Conservation (phyloP, 2,888 invertebrate genomes). For the Hybos culiciformis region DNA sequence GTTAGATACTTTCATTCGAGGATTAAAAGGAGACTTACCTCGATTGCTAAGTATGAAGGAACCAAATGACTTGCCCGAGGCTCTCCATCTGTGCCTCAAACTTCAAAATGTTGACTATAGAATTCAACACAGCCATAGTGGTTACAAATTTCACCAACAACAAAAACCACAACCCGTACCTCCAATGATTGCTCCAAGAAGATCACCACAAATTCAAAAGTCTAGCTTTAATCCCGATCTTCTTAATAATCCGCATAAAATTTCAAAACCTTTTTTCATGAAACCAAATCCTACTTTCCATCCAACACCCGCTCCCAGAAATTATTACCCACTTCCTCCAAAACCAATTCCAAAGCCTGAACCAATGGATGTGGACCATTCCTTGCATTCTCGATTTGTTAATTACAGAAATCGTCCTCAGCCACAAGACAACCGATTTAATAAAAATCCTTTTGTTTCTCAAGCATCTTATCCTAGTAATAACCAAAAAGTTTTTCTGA, state of each 20-base stretch:
- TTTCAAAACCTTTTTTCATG: neutral
- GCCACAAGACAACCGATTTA: no score
- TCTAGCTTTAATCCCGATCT: neutral
- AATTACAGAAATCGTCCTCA: slow-evolving; percentile 2
- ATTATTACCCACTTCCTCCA: no score
- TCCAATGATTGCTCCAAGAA: neutral
- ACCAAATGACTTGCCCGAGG: slow-evolving; percentile 2
- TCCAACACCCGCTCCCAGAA: no score
- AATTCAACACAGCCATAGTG: neutral
- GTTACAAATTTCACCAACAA: neutral
- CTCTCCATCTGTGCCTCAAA: slow-evolving; percentile 2
- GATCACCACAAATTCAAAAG: no score
- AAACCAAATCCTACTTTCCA: neutral
- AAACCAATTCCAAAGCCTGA: slow-evolving; percentile 1
- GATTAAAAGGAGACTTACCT: slow-evolving; percentile 7
- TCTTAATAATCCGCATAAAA: neutral
- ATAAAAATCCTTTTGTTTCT: no score
- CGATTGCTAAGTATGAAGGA: slow-evolving; percentile 3
- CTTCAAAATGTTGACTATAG: neutral
- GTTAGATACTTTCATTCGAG: slow-evolving; percentile 6
- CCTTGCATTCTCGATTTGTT: neutral
- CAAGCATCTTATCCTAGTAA: no score
- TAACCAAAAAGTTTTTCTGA: no score
- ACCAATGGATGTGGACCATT: slow-evolving; percentile 1
- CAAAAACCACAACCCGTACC: neutral